A percentile compares a stretch with the other conserved stretches of the same genome.
Conservation (phyloP, 2,888 invertebrate species). For the Gymnocheta viridis region DNA sequence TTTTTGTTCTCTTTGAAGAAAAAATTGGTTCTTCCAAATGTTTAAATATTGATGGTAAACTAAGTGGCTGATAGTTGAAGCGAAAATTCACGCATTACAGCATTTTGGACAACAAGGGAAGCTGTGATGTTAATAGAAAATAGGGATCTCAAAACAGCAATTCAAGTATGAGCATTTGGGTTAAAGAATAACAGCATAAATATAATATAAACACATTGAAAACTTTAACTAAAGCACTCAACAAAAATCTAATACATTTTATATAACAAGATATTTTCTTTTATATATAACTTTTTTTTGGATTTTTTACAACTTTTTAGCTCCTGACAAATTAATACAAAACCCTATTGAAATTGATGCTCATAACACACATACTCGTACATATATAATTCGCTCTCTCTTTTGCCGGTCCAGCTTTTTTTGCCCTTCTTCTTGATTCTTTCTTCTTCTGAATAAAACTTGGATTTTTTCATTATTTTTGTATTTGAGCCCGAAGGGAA, state of each 20-base stretch:
- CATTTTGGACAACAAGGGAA: constrained; percentile 41
- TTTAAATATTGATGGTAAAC: constrained; percentile 72
- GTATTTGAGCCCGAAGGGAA: constrained; percentile 60
- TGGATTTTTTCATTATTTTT: constrained; percentile 33
- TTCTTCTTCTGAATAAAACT: constrained; percentile 55
- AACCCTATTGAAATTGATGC: constrained; percentile 67
- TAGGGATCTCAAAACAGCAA: constrained; percentile 20
- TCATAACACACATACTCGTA: constrained; percentile 47
- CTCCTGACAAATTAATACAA: constrained; percentile 64
- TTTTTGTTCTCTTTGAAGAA: constrained; percentile 29
- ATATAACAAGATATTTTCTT: constrained; percentile 55
- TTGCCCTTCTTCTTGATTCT: constrained; percentile 30
- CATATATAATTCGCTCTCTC: constrained; percentile 14
- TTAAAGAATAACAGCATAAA: constrained; percentile 5
- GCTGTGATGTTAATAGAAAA: constrained; percentile 3
- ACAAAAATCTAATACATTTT: constrained; percentile 55
- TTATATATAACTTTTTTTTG: constrained; percentile 65
- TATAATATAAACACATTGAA: background rate
- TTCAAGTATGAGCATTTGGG: constrained; percentile 15
- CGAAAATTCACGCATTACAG: constrained; percentile 70
- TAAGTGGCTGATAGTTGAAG: constrained; percentile 71
- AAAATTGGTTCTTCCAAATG: constrained; percentile 67
- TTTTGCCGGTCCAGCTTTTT: constrained; percentile 29
- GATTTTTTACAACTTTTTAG: constrained; percentile 41
- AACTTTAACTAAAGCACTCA: constrained; percentile 13